Base-by-base conservation (phyloP, 1,140 invertebrate genomes). In the Drosophila pseudoobscura region DNA sequence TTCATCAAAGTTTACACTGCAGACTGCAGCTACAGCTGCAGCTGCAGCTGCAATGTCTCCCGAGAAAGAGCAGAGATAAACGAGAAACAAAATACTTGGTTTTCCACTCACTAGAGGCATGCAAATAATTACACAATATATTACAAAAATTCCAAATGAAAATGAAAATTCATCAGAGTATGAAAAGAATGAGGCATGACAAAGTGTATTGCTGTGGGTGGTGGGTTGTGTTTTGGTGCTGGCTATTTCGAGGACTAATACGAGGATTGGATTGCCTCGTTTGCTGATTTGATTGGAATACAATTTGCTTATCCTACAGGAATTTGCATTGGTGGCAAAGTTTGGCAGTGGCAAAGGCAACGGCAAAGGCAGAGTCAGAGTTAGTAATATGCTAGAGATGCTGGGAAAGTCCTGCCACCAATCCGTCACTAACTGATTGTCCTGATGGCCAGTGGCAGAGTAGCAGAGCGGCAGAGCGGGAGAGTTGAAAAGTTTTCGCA, bases 221-320 rank as follows among this genome's bases (percentile, higher is more conserved):
- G 51, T 53, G 31, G 8, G 24, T 53, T 17, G 31, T n/a, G 29
- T 11, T 39, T 11, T 8, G 44, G 69, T 54, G 58, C 31, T 50
- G 45, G 46, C 45, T 22, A 46, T 45, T 65, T 50, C 43, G 29
- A 31, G 31, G 31, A 31, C 45, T 22, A 53, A 41, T 53, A 39
- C 35, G 35, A 39, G 35, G 1, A 39, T 39, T 53, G 31, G 39
- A 41, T 63, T 63, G 58, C 47, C 47, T 35, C 58, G 29, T 57
- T 70, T 26, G 64, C 62, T 35, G 39, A 55, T 71, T 51, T 41
- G 55, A 71, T 68, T 69, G 52, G 35, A 71, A 26, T 71, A 17
- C 15, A 71, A 71, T 71, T 71, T 70, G 65, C 65, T 71, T 71
- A 71, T 60, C 54, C 55, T 71, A 71, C 47, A 47, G 54, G 64